Evolutionary conservation across 2,888 invertebrate species (phyloP).

Genomic region (Clivina fossor): DNA sequence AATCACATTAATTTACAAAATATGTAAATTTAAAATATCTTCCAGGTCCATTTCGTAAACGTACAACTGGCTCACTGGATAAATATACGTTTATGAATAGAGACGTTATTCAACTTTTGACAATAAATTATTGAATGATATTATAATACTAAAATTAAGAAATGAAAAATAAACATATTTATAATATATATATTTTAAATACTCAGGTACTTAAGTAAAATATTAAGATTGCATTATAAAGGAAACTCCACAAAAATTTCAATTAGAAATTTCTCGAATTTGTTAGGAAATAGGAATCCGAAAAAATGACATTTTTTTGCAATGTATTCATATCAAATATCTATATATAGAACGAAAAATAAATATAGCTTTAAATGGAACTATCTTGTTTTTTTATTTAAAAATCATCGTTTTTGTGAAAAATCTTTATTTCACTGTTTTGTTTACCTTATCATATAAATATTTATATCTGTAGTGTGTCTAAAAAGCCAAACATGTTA

Average conservation of each 20-base stretch:
- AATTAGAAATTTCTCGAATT: no score
- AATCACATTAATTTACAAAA: no score
- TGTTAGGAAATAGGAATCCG: slow-evolving; percentile 25
- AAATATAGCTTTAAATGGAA: slow-evolving; percentile 31
- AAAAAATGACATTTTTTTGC: slow-evolving; percentile 18
- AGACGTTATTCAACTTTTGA: slow-evolving; percentile 22
- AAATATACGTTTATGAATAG: slow-evolving; percentile 21
- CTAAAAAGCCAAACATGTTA: no score
- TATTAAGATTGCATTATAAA: slow-evolving; percentile 18
- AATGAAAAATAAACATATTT: no score
- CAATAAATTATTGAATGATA: slow-evolving; percentile 28
- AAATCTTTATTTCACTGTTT: no score
- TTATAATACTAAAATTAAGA: slow-evolving; percentile 21
- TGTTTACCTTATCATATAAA: no score
- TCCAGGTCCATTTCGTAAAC: slow-evolving; percentile 24
- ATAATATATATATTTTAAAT: slow-evolving; percentile 30
- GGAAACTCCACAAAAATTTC: slow-evolving; percentile 17
- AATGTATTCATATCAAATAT: slow-evolving; percentile 22
- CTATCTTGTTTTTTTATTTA: slow-evolving; percentile 4
- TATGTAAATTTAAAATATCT: no score
- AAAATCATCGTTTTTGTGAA: neutral
- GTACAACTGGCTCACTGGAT: slow-evolving; percentile 6
- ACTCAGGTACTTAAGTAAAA: slow-evolving; percentile 25
- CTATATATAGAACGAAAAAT: slow-evolving; percentile 20
- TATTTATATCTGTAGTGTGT: no score